A percentile compares a stretch with the other conserved stretches of the same genome.
Evolutionary conservation across 2,888 invertebrate species (phyloP).

Genomic region (Caenorhabditis afra): DNA sequence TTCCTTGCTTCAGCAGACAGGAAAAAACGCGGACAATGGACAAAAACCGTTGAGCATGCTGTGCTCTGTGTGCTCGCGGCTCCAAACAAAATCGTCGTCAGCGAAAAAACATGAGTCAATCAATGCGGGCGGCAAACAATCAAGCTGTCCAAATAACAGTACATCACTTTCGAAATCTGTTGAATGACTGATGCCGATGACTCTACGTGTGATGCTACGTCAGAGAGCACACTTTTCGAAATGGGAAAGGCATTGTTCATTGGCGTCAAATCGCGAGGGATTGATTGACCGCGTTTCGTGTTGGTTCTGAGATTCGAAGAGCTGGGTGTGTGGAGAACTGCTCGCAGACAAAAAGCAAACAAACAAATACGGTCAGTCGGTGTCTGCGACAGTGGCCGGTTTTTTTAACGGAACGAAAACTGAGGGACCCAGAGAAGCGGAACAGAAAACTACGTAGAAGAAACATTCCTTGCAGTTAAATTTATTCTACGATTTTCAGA

Average conservation of each 20-base stretch:
- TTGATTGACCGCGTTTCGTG: conserved; percentile 4
- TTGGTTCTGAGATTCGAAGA: conserved; percentile 6
- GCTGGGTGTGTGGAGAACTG: background rate
- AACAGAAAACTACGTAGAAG: too few species aligned
- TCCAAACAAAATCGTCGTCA: conserved; percentile 39
- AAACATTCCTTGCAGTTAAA: too few species aligned
- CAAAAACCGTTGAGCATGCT: conserved; percentile 28
- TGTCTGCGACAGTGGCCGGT: background rate
- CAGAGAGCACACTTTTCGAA: conserved; percentile 19
- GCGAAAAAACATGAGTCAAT: conserved; percentile 54
- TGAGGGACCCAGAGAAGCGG: background rate
- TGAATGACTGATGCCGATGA: conserved; percentile 35
- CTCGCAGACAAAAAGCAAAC: conserved; percentile 7
- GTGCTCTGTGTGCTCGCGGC: conserved; percentile 32
- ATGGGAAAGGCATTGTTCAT: conserved; percentile 21
- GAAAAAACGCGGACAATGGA: too few species aligned
- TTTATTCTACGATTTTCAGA: background rate
- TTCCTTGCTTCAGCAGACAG: background rate
- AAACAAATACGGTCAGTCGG: conserved; percentile 6
- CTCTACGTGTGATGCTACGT: conserved; percentile 26
- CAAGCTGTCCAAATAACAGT: conserved; percentile 56
- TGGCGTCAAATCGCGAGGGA: background rate
- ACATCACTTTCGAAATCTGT: conserved; percentile 55
- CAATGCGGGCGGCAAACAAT: conserved; percentile 37
- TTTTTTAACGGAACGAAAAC: background rate